These are phyloP conservation scores for Protomyctophum bolini DNA, from an alignment of 2,113 vertebrate genomes.

Conservation along the genomic window DNA sequence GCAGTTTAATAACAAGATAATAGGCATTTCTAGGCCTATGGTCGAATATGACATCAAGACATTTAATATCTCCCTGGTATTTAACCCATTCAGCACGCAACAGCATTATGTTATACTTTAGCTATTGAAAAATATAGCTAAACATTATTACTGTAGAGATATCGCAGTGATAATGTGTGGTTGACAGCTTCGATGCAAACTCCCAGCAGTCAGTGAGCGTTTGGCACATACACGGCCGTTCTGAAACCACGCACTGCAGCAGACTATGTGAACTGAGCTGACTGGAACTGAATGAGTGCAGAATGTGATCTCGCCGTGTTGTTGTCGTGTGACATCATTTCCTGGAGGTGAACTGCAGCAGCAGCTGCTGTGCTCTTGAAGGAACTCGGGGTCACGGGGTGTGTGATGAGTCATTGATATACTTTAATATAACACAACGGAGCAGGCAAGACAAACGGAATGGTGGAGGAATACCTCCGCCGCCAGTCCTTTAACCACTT, in stretches of 20 bases:
- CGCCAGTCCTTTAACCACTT: too few relatives aligned
- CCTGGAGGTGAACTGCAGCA: slow-evolving; percentile 24
- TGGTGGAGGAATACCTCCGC: too few relatives aligned
- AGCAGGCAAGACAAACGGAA: background rate
- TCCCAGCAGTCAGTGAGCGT: background rate
- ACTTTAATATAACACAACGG: background rate
- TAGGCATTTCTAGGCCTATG: too few relatives aligned
- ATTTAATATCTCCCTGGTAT: too few relatives aligned
- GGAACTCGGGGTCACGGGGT: slow-evolving; percentile 47
- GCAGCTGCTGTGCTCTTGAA: slow-evolving; percentile 33
- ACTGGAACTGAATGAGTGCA: slow-evolving; percentile 35
- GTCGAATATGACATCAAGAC: too few relatives aligned
- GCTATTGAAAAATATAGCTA: too few relatives aligned
- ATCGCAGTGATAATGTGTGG: too few relatives aligned
- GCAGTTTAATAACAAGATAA: too few relatives aligned
- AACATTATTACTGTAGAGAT: too few relatives aligned
- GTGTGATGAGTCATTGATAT: slow-evolving; percentile 59
- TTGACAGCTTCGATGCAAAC: too few relatives aligned
- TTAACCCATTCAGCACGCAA: too few relatives aligned
- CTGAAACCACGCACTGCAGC: slow-evolving; percentile 13
- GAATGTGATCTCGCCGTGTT: slow-evolving; percentile 45
- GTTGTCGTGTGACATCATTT: slow-evolving; percentile 43
- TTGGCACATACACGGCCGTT: slow-evolving; percentile 13
- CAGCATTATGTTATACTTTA: too few relatives aligned
- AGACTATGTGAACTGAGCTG: slow-evolving; percentile 19